Evolutionary conservation across 2,797 vertebrate species (phyloP).

Genomic region (Sparus aurata): DNA sequence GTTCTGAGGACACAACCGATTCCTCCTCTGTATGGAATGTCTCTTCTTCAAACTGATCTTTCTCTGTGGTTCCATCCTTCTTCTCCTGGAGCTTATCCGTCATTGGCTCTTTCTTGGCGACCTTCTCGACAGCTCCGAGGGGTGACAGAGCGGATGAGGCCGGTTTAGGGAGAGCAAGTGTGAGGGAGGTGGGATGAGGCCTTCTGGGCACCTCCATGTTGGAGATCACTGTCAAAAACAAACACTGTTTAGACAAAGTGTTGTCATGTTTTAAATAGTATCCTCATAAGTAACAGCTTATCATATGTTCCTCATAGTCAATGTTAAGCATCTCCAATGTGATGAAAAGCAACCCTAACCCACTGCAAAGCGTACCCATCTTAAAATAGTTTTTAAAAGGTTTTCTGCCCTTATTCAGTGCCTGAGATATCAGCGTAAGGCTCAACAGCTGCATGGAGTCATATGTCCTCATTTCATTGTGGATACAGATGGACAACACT

Average conservation of each 20-base stretch:
- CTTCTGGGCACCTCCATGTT: conserved; percentile 77
- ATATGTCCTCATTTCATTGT: neutral
- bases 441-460: neutral
- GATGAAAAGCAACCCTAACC: neutral
- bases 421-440: neutral
- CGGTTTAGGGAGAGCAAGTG: conserved; percentile 43
- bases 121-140: conserved; percentile 30
- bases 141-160: conserved; percentile 28
- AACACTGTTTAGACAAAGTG: neutral
- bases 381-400: neutral
- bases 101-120: conserved; percentile 10
- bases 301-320: neutral
- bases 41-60: conserved; percentile 29
- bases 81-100: conserved; percentile 20
- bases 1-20: neutral
- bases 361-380: no score
- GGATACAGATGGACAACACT: conserved; percentile 1
- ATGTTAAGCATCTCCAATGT: neutral
- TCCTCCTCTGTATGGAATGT: conserved; percentile 20
- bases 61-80: neutral
- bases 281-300: neutral
- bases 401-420: neutral
- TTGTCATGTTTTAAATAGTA: neutral
- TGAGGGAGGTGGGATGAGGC: conserved; percentile 51
- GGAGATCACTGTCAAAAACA: conserved; percentile 54